These are phyloP conservation scores for Sternotherus odoratus DNA, from an alignment of 2,797 vertebrate genomes.

Conservation along the genomic window DNA sequence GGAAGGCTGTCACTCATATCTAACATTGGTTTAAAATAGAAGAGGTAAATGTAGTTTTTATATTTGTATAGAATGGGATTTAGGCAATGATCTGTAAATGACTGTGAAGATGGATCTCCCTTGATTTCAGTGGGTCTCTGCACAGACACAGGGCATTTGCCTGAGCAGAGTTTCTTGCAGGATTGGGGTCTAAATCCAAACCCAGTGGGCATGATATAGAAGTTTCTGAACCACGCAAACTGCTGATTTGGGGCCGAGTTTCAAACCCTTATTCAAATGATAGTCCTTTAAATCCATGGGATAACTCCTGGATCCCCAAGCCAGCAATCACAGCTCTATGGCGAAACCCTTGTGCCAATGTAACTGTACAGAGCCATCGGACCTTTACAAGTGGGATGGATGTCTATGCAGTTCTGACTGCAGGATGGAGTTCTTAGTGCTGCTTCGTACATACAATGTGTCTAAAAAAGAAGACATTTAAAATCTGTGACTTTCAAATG, in stretches of 20 bases:
- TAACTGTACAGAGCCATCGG: accelerated
- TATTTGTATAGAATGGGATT: slow-evolving; percentile 22
- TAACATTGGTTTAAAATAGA: slow-evolving; percentile 10
- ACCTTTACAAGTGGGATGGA: neutral
- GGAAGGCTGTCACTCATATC: neutral
- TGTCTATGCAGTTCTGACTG: neutral
- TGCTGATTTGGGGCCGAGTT: accelerated
- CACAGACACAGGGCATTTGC: neutral
- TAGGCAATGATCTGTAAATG: slow-evolving; percentile 10
- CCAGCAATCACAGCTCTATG: accelerated
- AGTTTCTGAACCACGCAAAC: neutral
- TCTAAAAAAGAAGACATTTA: neutral
- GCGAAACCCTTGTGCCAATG: accelerated
- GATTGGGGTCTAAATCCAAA: slow-evolving; percentile 50
- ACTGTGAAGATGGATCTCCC: neutral
- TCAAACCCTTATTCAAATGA: neutral
- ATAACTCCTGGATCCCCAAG: accelerated
- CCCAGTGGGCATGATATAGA: neutral
- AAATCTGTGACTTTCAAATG: neutral
- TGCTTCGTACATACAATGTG: neutral
- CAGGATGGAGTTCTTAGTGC: neutral
- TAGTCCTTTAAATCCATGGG: neutral
- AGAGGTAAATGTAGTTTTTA: neutral
- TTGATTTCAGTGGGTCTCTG: neutral
- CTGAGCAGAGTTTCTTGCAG: slow-evolving; percentile 26